These are phyloP conservation scores for Argentina silus DNA, from an alignment of 2,797 vertebrate species.

Conservation along the genomic window DNA sequence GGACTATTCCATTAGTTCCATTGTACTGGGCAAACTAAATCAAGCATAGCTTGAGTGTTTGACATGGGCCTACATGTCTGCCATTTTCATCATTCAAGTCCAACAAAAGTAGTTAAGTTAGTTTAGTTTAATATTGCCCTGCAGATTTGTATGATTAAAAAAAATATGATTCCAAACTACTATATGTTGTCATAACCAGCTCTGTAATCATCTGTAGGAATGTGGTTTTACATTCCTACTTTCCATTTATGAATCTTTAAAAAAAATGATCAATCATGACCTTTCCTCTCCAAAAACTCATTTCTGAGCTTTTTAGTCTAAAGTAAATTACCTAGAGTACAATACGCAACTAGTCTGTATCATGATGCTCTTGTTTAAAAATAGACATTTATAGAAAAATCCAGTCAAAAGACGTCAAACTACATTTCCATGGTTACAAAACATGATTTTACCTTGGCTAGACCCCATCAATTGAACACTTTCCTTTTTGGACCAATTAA, in stretches of 20 bases:
- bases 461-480: conserved; percentile 47
- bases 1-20: too few species aligned
- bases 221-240: background rate
- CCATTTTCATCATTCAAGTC: too few species aligned
- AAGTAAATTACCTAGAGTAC: conserved; percentile 30
- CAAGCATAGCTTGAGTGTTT: background rate
- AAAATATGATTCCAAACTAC: background rate
- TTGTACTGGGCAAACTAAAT: background rate
- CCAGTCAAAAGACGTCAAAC: conserved; percentile 62
- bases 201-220: too few species aligned
- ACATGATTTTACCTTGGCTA: conserved; percentile 54
- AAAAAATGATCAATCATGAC: background rate
- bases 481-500: conserved; percentile 47
- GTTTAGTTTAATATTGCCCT: background rate
- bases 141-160: background rate
- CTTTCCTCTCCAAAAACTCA: conserved; percentile 30
- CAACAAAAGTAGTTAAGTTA: too few species aligned
- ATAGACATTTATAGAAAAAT: conserved; percentile 68
- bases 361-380: conserved; percentile 54
- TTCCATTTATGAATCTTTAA: background rate
- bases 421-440: conserved; percentile 67
- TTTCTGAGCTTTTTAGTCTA: conserved; percentile 63
- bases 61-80: background rate
- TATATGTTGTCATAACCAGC: too few species aligned
- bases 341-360: conserved; percentile 48